These are phyloP conservation scores for Coreius guichenoti DNA, from an alignment of 2,797 vertebrate genomes.

Conservation along the genomic window DNA sequence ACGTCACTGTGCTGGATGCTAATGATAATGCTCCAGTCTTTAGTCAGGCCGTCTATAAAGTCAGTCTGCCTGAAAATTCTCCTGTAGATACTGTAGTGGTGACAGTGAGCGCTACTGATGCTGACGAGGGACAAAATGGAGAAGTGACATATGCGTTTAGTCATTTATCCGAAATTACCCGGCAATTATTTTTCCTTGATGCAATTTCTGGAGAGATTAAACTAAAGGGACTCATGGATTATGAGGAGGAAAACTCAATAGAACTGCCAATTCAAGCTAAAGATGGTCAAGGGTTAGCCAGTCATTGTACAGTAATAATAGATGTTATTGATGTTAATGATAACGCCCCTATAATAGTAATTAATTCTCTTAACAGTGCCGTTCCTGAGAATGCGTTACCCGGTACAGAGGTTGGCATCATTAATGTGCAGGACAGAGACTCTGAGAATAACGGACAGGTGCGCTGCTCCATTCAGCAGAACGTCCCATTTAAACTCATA, in stretches of 20 bases:
- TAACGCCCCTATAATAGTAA: neutral
- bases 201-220: no score
- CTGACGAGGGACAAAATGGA: conserved; percentile 67
- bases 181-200: no score
- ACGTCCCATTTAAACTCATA: conserved; percentile 49
- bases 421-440: conserved; percentile 62
- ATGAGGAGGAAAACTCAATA: no score
- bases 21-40: conserved; percentile 44
- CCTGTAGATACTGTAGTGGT: conserved; percentile 29
- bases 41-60: conserved; percentile 43
- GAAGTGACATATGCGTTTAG: conserved; percentile 69
- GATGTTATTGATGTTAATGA: no score
- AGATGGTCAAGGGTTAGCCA: no score
- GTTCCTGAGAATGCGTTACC: conserved; percentile 31
- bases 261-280: no score
- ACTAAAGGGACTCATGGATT: no score
- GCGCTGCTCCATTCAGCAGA: conserved; percentile 49
- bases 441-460: conserved; percentile 58
- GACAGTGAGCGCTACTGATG: conserved; percentile 47
- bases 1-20: conserved; percentile 46
- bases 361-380: conserved; percentile 19
- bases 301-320: no score
- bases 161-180: no score
- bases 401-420: conserved; percentile 57
- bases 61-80: conserved; percentile 43